Base-by-base conservation (phyloP, 2,797 vertebrate species). In the Adelosebastes latens region DNA sequence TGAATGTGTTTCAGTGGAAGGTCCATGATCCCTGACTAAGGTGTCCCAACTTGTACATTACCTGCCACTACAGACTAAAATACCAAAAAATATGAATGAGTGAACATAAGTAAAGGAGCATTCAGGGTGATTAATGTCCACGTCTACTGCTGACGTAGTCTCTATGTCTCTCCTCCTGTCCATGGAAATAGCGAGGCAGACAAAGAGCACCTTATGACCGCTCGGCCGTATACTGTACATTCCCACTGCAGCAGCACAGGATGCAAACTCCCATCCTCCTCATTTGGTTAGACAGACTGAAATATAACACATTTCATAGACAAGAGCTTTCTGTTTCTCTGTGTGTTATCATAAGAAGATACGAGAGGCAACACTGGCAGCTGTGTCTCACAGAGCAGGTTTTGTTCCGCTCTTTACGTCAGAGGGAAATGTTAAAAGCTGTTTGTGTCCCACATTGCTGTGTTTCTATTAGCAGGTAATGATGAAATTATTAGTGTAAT, bases 301-400 rank as follows among this genome's bases (percentile, higher is more conserved):
- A 85, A 88, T 85, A 89, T 81, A 86, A 90, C 89, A 88, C 84
- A 79, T 91, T 87, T 85, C 77, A 86, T 67, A 89, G 85, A 92
- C 87, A 87, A 81, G 82, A 72, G 77, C 80, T 58, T 82, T 87
- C 84, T 92, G 84, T 92, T 77, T 85, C 78, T 77, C 53, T 61
- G 73, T 13, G 59, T 80, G 85, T 92, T 93, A 92, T 93, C 91
- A 80, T 77, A 63, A 77, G 86, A 31, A 90, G 91, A 93, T 93
- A 92, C 5, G 46, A 79, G 81, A 75, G 80, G 87, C 72, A 36
- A 73, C 61, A 31, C 71, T 29, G 71, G 70, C 85, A 88, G 90
- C 86, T 88, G 84, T 18, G 68, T 79, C 75, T 20, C 64, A 92
- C 88, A 93, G 74, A 84, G 82, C 52, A 10, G 25, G 68, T 67